These are phyloP conservation scores for Neocrepidodera transversa DNA, from an alignment of 2,888 invertebrate species.

Conservation along the genomic window DNA sequence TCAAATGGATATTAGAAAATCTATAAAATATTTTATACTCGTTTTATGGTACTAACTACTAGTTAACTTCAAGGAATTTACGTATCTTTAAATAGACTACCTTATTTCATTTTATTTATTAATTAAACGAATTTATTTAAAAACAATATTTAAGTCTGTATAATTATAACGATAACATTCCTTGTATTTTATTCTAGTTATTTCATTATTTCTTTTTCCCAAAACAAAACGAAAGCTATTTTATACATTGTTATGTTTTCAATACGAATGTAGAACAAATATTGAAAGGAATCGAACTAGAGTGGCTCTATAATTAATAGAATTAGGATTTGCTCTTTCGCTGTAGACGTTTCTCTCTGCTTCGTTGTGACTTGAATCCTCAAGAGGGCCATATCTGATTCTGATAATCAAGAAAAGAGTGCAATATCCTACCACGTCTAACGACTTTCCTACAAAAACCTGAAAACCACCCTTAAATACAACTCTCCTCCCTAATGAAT, in stretches of 20 bases:
- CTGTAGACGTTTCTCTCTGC: conserved; percentile 35
- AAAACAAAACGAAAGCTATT: conserved; percentile 17
- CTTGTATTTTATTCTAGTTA: too few species aligned
- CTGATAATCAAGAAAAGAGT: conserved; percentile 36
- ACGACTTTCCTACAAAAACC: conserved; percentile 18
- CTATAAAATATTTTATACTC: conserved; percentile 25
- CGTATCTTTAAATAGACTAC: conserved; percentile 13
- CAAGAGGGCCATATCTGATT: conserved; percentile 39
- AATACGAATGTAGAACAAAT: conserved; percentile 22
- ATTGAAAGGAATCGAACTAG: conserved; percentile 36
- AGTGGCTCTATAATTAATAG: conserved; percentile 45
- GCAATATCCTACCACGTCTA: conserved; percentile 24
- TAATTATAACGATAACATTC: too few species aligned
- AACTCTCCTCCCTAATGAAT: not conserved
- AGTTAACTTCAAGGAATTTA: conserved; percentile 21
- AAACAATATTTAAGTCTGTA: too few species aligned
- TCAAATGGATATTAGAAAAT: conserved; percentile 17
- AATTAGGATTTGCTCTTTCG: conserved; percentile 47
- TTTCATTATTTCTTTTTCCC: not conserved
- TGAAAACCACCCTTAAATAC: not conserved
- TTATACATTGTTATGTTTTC: conserved; percentile 21
- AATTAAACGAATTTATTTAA: too few species aligned
- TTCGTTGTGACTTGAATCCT: conserved; percentile 37
- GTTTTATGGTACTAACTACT: conserved; percentile 20
- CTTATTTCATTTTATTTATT: conserved; percentile 8